Percentiles rank a stretch among this genome's conserved stretches.
Conservation (phyloP, 1,140 invertebrate genomes). For the Neocloeon triangulifer region DNA sequence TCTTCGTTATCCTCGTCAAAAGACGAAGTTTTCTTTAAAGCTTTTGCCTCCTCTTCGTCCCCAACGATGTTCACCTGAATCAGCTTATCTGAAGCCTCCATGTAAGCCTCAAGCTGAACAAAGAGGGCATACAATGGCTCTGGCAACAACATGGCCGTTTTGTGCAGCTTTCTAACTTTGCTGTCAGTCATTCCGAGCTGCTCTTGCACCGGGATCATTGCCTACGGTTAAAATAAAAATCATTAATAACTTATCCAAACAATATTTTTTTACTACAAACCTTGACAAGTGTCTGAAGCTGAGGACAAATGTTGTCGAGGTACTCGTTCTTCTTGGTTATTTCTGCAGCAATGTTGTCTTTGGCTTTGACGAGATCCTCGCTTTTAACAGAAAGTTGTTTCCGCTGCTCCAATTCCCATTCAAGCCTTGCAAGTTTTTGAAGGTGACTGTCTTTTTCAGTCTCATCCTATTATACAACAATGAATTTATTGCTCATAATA, state of each 20-base stretch:
- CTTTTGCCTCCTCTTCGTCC: slow-evolving; percentile 57
- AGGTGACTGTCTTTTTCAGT: slow-evolving; percentile 52
- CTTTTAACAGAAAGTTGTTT: slow-evolving; percentile 59
- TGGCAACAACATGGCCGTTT: slow-evolving; percentile 50
- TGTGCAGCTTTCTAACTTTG: slow-evolving; percentile 47
- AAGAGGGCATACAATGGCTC: slow-evolving; percentile 71
- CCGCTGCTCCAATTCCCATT: slow-evolving; percentile 80
- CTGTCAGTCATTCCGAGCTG: slow-evolving; percentile 62
- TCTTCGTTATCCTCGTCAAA: slow-evolving; percentile 27
- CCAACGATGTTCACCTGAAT: slow-evolving; percentile 39
- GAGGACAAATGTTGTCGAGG: slow-evolving; percentile 59
- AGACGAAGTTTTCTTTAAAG: slow-evolving; percentile 31
- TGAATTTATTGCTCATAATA: slow-evolving; percentile 6
- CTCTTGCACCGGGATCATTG: slow-evolving; percentile 75
- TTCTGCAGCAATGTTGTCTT: slow-evolving; percentile 46
- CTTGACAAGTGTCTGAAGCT: slow-evolving; percentile 45
- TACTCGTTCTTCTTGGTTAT: slow-evolving; percentile 61
- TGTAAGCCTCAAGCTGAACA: slow-evolving; percentile 62
- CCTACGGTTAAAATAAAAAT: slow-evolving; percentile 19
- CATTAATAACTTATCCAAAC: too few relatives aligned
- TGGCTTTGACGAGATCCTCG: slow-evolving; percentile 47
- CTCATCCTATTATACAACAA: slow-evolving; percentile 26
- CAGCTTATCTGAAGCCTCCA: slow-evolving; percentile 36
- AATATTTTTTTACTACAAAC: slow-evolving; percentile 19
- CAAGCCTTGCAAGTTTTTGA: slow-evolving; percentile 58